Evolutionary conservation across 1,140 invertebrate species (phyloP), one percentile per base, ranked within the genome.

Genomic region (Chrysoperla carnea): DNA sequence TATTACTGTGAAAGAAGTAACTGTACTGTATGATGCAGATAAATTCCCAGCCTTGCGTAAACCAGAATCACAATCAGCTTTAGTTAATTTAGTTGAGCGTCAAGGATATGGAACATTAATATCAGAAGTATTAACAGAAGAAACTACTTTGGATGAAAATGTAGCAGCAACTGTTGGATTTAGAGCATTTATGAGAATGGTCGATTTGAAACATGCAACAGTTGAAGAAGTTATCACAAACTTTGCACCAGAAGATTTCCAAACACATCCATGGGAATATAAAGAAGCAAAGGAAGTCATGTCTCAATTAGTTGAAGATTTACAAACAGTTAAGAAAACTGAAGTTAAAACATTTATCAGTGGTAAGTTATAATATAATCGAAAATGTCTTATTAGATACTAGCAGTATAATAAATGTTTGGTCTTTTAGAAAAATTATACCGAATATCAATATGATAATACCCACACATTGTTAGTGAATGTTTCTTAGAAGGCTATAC

Each of bases 191-290:
- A 78, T 87, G 63, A 76, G 74, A 52, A 85, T 88, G 81, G 73
- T 87, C 7, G 79, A 85, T 53, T 61, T 80, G 37, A 75, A 81
- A 50, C 74, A 84, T 56, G 75, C 77, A 11, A 78, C 78, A 4
- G 80, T 89, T 17, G 81, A 87, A 59, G 83, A 85, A 62, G 76
- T 87, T 15, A 81, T 87, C 44, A 75, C 78, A 8, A 75, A 84
- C 43, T 81, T 86, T 53, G 73, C 71, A 41, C 80, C 81, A 9
- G 78, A 85, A 63, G 84, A 87, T 56, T 88, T 90, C 53, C 74
- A 76, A 43, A 72, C 78, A 27, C 69, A 75, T 43, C 71, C 75
- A 50, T 85, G 81, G 81, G 81, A 84, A 70, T 66, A 73, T 46
- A 69, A 70, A 50, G 72, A 78, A 65, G 64, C 72, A 36, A 61